A percentile compares a stretch with the other conserved stretches of the same genome.
These are phyloP conservation scores for Oxyura jamaicensis DNA, from an alignment of 2,113 vertebrate genomes.

Conservation along the genomic window DNA sequence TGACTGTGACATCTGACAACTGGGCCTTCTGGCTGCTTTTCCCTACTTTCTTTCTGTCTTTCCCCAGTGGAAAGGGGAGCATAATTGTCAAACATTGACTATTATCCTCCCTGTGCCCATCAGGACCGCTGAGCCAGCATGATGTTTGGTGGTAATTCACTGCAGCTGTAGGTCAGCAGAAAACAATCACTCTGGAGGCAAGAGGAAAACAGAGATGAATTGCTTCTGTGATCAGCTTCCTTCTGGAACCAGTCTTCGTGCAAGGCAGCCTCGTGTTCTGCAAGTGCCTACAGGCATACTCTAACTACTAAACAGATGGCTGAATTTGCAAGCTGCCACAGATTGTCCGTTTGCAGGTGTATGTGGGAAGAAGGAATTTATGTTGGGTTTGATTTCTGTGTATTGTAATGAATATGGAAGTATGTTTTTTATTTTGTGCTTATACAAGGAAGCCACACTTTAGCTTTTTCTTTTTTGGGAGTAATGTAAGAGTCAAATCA, in stretches of 20 bases:
- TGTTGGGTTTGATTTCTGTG: neutral
- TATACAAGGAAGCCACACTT: neutral
- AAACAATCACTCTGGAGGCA: neutral
- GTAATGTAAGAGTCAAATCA: neutral
- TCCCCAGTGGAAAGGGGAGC: fast-evolving
- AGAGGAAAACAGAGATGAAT: neutral
- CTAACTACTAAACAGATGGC: neutral
- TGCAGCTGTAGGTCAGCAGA: neutral
- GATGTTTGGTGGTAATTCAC: neutral
- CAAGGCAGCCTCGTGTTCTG: neutral
- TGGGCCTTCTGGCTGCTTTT: neutral
- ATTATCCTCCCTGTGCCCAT: neutral
- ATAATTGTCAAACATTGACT: neutral
- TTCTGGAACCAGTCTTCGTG: neutral
- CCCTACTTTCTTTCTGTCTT: neutral
- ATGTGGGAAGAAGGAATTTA: neutral
- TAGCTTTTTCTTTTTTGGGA: neutral
- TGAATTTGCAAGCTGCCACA: neutral
- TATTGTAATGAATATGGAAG: neutral
- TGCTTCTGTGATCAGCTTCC: neutral
- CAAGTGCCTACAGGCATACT: neutral
- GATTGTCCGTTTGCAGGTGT: neutral
- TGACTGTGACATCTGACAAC: neutral
- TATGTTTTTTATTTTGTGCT: neutral
- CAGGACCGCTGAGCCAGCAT: neutral